phyloP scores from a whole-genome alignment of 1,140 invertebrate species.

The Coptotermes formosanus region DNA sequence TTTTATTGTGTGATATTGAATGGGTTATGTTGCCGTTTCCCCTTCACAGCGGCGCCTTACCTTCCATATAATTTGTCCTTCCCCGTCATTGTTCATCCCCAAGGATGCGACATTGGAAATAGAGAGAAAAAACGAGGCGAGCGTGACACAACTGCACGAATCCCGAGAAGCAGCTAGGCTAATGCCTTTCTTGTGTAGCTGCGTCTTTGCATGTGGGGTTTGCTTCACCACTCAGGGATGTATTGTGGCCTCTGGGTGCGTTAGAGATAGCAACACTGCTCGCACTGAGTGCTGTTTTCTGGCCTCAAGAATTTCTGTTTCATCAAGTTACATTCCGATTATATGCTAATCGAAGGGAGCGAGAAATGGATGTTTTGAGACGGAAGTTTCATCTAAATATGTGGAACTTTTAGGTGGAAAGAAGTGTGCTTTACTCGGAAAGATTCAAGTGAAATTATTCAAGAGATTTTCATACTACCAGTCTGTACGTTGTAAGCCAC shows the following conservation, averaged over 20 bases:
- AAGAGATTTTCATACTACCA: too few relatives aligned
- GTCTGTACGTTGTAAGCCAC: too few relatives aligned
- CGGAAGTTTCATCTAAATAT: not conserved
- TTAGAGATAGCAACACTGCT: not conserved
- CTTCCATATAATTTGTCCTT: not conserved
- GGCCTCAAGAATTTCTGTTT: not conserved
- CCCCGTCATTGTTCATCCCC: not conserved
- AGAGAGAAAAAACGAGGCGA: too few relatives aligned
- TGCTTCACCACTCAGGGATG: not conserved
- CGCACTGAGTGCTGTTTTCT: not conserved
- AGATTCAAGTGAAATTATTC: not conserved
- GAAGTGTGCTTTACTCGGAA: not conserved
- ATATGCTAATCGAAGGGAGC: not conserved
- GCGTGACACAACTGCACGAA: too few relatives aligned
- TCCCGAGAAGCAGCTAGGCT: not conserved
- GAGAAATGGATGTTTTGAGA: not conserved
- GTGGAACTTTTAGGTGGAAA: not conserved
- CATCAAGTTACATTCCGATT: not conserved
- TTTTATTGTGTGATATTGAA: not conserved
- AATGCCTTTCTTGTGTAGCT: constrained; percentile 5
- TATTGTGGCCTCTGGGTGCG: not conserved
- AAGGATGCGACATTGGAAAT: not conserved
- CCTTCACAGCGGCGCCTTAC: not conserved
- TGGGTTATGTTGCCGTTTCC: not conserved
- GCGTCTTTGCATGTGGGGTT: not conserved